phyloP scores from a whole-genome alignment of 1,140 invertebrate genomes.

The Chironomus tepperi region DNA sequence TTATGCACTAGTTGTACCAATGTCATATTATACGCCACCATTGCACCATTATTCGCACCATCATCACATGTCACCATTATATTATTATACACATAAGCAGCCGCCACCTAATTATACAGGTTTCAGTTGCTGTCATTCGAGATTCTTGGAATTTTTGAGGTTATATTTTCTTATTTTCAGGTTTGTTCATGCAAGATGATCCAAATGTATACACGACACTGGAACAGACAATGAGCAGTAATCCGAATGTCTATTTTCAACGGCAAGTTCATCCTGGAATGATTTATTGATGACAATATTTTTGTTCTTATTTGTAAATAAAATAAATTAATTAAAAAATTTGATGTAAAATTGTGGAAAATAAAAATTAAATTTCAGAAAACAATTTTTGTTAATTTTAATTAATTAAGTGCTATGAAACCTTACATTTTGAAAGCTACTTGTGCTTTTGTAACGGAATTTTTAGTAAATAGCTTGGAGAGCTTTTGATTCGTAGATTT shows the following conservation, averaged over 20 bases:
- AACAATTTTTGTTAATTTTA: too few relatives aligned
- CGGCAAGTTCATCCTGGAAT: conserved; percentile 68
- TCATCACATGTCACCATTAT: background rate
- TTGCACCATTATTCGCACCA: conserved; percentile 3
- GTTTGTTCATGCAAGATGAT: conserved; percentile 66
- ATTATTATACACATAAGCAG: conserved; percentile 3
- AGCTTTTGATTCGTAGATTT: too few relatives aligned
- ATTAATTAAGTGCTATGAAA: too few relatives aligned
- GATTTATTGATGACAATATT: conserved; percentile 76
- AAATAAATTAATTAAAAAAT: too few relatives aligned
- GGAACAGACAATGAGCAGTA: conserved; percentile 71
- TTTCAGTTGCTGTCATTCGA: background rate
- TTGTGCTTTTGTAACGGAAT: too few relatives aligned
- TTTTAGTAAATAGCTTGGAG: too few relatives aligned
- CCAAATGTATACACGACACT: conserved; percentile 71
- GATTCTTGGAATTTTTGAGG: conserved; percentile 27
- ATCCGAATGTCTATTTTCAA: conserved; percentile 78
- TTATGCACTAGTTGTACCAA: conserved; percentile 17
- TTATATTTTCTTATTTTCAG: conserved; percentile 44
- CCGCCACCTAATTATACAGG: conserved; percentile 10
- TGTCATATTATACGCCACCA: conserved; percentile 11
- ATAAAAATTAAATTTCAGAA: too few relatives aligned
- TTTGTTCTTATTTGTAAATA: too few relatives aligned
- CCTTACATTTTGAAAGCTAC: too few relatives aligned
- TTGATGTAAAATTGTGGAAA: too few relatives aligned